Evolutionary conservation across 2,797 vertebrate genomes (phyloP).

Genomic region (Argya squamiceps): DNA sequence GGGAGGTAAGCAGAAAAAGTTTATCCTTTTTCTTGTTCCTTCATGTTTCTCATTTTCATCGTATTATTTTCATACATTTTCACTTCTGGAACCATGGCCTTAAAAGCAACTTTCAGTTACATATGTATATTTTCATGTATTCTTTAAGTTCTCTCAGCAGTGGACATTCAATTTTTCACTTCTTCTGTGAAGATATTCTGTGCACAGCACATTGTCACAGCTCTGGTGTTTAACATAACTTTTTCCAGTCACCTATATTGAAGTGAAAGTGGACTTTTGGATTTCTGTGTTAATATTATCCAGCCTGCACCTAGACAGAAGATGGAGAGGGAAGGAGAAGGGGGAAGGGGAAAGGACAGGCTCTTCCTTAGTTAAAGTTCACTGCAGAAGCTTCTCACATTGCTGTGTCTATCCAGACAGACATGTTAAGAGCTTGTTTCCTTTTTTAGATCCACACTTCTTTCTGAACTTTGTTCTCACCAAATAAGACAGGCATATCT

Average conservation of each 20-base stretch:
- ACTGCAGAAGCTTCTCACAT: not conserved
- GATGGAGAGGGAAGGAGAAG: not conserved
- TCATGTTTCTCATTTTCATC: not conserved
- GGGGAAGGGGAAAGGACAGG: not conserved
- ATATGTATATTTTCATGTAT: not conserved
- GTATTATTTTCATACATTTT: not conserved
- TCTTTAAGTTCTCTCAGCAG: not conserved
- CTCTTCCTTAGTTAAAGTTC: not conserved
- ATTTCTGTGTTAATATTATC: not conserved
- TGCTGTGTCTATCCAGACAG: not conserved
- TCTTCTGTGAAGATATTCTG: not conserved
- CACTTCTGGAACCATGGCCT: fast-evolving
- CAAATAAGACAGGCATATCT: not conserved
- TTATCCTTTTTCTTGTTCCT: not conserved
- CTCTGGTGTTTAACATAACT: not conserved
- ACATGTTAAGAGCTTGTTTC: fast-evolving
- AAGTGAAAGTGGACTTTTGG: not conserved
- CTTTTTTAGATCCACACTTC: not conserved
- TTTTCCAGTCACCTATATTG: fast-evolving
- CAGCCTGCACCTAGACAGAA: not conserved
- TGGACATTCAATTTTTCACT: not conserved
- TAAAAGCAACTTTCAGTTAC: not conserved
- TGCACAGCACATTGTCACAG: not conserved
- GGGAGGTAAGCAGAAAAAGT: not conserved
- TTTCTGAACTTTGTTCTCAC: not conserved